phyloP scores from a whole-genome alignment of 2,888 invertebrate genomes.

The Drosophila bunnanda region DNA sequence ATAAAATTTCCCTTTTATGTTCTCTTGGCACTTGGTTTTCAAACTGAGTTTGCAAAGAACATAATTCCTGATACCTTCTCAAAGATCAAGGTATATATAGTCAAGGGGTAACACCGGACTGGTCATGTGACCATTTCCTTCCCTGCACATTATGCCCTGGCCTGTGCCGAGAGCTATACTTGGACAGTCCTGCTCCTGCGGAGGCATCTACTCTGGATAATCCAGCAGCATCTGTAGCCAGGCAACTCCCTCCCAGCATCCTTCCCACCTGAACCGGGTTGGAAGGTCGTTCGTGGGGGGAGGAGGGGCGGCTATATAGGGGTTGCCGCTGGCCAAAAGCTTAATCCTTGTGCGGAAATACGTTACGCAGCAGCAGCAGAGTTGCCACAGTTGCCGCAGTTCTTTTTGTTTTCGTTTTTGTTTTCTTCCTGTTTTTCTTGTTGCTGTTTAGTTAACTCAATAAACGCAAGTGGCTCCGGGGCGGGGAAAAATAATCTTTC shows the following conservation, averaged over 20 bases:
- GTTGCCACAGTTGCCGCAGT: conserved; percentile 29
- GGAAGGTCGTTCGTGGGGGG: conserved; percentile 14
- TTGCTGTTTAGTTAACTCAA: conserved; percentile 74
- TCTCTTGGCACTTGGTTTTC: too few species aligned
- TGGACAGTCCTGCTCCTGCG: too few species aligned
- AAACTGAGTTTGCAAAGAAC: not conserved
- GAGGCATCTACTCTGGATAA: conserved; percentile 30
- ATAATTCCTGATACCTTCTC: not conserved
- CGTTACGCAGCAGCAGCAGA: conserved; percentile 57
- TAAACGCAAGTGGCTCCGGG: conserved; percentile 65
- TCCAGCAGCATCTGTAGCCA: conserved; percentile 40
- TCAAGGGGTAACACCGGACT: not conserved
- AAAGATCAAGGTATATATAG: not conserved
- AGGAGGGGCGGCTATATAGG: conserved; percentile 1
- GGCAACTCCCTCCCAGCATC: conserved; percentile 10
- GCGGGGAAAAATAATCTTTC: conserved; percentile 63
- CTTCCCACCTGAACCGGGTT: not conserved
- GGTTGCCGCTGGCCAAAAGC: conserved; percentile 60
- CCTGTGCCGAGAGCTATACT: not conserved
- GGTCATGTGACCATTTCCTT: not conserved
- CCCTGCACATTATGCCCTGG: conserved; percentile 15
- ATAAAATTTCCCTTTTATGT: too few species aligned
- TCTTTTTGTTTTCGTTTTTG: conserved; percentile 20
- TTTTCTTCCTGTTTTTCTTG: conserved; percentile 37
- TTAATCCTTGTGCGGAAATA: conserved; percentile 71